These are phyloP conservation scores for Halcyon chelicuti DNA, from an alignment of 2,797 vertebrate genomes.

Conservation along the genomic window DNA sequence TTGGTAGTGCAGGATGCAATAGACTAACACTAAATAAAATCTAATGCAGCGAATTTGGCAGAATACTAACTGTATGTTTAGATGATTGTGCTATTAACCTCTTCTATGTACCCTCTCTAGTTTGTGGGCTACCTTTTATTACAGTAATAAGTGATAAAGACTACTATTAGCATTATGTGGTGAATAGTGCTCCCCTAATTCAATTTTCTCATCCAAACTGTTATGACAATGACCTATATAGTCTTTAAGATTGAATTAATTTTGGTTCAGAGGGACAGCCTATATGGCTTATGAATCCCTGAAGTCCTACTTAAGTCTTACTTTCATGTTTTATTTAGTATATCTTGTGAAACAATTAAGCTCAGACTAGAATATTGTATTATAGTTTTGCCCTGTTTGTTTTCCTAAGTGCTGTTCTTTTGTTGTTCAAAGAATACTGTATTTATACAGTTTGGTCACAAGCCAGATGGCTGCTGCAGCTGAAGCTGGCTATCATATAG, in stretches of 20 bases:
- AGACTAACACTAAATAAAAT: slow-evolving; percentile 68
- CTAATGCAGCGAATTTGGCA: slow-evolving; percentile 27
- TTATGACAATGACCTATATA: not conserved
- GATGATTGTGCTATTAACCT: slow-evolving; percentile 39
- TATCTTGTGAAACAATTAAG: not conserved
- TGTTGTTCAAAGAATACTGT: not conserved
- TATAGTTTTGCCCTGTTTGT: not conserved
- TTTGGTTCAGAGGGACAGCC: not conserved
- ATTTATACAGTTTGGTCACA: not conserved
- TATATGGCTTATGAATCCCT: not conserved
- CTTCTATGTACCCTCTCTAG: not conserved
- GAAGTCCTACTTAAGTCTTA: not conserved
- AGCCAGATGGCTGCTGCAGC: not conserved
- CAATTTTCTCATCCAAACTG: not conserved
- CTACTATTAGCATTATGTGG: not conserved
- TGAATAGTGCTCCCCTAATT: not conserved
- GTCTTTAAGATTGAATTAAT: slow-evolving; percentile 22
- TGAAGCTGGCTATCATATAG: not conserved
- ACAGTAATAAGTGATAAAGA: slow-evolving; percentile 13
- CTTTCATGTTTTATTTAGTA: not conserved
- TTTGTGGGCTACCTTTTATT: slow-evolving; percentile 59
- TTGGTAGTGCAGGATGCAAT: slow-evolving; percentile 10
- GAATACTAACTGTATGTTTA: slow-evolving; percentile 11
- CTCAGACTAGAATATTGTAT: not conserved
- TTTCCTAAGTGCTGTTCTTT: not conserved